Evolutionary conservation across 1,140 invertebrate genomes (phyloP).

Genomic region (Lutraria rhynchaena): DNA sequence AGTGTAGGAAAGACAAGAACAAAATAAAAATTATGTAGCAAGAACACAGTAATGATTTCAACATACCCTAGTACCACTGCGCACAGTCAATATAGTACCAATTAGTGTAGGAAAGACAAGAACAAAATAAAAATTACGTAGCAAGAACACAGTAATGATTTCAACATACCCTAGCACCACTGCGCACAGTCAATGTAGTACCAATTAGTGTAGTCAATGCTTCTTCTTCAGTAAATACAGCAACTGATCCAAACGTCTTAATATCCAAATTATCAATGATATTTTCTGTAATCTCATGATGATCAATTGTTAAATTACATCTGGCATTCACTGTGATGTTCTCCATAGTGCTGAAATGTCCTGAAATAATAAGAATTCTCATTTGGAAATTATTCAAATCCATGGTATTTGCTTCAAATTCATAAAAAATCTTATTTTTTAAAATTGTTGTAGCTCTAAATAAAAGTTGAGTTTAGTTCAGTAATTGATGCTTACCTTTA

Average conservation of each 20-base stretch:
- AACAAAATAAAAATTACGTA: background rate
- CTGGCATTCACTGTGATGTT: slow-evolving; percentile 69
- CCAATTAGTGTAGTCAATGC: slow-evolving; percentile 67
- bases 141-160: background rate
- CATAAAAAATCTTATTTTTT: background rate
- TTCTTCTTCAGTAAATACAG: slow-evolving; percentile 63
- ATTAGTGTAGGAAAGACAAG: background rate
- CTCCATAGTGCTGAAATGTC: slow-evolving; percentile 66
- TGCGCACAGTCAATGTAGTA: slow-evolving; percentile 68
- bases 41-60: background rate
- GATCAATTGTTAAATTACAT: slow-evolving; percentile 67
- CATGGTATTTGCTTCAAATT: background rate
- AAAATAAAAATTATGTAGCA: background rate
- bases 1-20: background rate
- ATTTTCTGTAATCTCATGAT: slow-evolving; percentile 51
- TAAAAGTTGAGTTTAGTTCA: background rate
- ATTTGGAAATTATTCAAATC: background rate
- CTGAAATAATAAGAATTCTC: slow-evolving; percentile 53
- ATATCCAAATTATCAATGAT: slow-evolving; percentile 65
- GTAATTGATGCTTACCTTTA: slow-evolving; percentile 62
- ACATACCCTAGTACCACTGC: background rate
- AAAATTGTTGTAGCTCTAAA: background rate
- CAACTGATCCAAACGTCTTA: slow-evolving; percentile 70
- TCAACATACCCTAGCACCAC: slow-evolving; percentile 67
- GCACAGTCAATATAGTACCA: background rate